A percentile compares a stretch with the other conserved stretches of the same genome.
These are phyloP conservation scores for Drosophila melanica DNA, from an alignment of 1,140 invertebrate genomes.

Conservation along the genomic window DNA sequence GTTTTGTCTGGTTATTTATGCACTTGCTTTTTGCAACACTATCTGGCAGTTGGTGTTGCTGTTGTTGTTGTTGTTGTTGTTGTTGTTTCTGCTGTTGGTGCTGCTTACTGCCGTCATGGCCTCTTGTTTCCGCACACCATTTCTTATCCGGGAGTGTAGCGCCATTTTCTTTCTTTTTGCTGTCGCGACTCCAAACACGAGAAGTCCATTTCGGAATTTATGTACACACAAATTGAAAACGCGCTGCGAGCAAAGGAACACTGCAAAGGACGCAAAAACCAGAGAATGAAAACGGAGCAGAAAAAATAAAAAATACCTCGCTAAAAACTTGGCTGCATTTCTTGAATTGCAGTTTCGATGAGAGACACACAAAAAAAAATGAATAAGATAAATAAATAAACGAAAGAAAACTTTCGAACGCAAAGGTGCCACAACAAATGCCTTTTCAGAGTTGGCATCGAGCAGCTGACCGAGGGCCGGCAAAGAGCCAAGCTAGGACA, in stretches of 20 bases:
- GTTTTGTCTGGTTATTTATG: slow-evolving; percentile 66
- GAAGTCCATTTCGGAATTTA: slow-evolving; percentile 81
- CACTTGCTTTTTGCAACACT: slow-evolving; percentile 62
- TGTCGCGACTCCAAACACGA: slow-evolving; percentile 64
- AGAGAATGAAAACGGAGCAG: slow-evolving; percentile 21
- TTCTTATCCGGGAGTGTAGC: slow-evolving; percentile 36
- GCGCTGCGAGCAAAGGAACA: slow-evolving; percentile 42
- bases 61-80: slow-evolving; percentile 27
- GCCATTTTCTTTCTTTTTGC: slow-evolving; percentile 38
- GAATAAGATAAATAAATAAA: slow-evolving; percentile 2
- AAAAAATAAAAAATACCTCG: slow-evolving; percentile 39
- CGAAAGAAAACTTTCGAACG: slow-evolving; percentile 34
- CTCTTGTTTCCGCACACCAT: slow-evolving; percentile 70
- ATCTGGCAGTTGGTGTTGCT: slow-evolving; percentile 47
- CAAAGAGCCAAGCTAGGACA: background rate
- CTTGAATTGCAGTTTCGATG: slow-evolving; percentile 55
- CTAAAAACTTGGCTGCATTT: slow-evolving; percentile 60
- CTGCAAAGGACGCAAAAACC: slow-evolving; percentile 5
- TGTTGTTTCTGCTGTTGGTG: slow-evolving; percentile 17
- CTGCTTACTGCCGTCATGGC: slow-evolving; percentile 47
- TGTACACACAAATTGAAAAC: slow-evolving; percentile 81
- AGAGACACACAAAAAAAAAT: slow-evolving; percentile 25
- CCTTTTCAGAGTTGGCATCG: slow-evolving; percentile 52
- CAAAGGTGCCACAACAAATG: slow-evolving; percentile 22
- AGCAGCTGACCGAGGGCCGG: too few species aligned